Evolutionary conservation across 2,797 vertebrate species (phyloP), one percentile per base, ranked within the genome.

Genomic region (Leptatherina wallacei): DNA sequence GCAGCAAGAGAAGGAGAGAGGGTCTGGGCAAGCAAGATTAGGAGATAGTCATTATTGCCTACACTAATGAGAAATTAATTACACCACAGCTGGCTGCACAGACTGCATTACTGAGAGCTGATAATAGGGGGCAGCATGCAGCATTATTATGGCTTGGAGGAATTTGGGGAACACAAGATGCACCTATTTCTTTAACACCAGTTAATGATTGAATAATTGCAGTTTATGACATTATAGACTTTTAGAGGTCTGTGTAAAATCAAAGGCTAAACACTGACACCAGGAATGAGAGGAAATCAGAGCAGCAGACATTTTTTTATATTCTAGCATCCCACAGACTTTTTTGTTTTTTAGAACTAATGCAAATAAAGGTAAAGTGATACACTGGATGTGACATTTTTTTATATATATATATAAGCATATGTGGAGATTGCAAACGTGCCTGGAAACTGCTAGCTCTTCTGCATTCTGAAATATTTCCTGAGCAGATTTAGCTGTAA

Each of bases 11-110:
- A 62, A n/a, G 54, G 58, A 66, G 30, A 24, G 11, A 35, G 61
- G 62, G 56, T 77, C 22, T 42, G 73, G 59, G 51, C 58, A 65
- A 83, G 74, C 67, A 60, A 83, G 79, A 89, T 73, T 77, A 65
- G 11, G 38, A 78, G 82, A 85, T 75, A 73, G 81, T 82, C 83
- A 87, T 91, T 87, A 85, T 81, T 89, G 78, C 75, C 73, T 27
- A 73, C 79, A 78, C 88, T 92, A 91, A 93, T 90, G 84, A 88
- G 80, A 87, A 89, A 89, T 88, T 88, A 92, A 92, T 92, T 88
- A 88, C 75, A 73, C 56, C 75, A 79, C 85, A 90, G 88, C 87
- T 90, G 88, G 75, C 73, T 82, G 56, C 30, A 32, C 75, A 83
- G 73, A 60, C 80, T 89, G 90, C 64, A 73, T 62, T 90, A 77